Evolutionary conservation across 2,797 vertebrate species (phyloP).

Genomic region (Holocentrus rufus): DNA sequence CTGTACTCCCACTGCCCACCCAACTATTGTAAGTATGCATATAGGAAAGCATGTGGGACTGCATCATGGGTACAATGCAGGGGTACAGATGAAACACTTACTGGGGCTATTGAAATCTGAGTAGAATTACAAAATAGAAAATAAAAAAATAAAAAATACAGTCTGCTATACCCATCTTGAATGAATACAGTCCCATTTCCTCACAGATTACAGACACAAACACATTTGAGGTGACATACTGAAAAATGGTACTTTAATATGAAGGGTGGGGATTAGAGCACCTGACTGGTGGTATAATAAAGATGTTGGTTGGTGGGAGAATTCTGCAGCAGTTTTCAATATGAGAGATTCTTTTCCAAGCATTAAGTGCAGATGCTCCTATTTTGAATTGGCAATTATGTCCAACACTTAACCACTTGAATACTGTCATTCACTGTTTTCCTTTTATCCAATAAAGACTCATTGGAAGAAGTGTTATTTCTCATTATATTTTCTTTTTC

Average conservation of each 20-base stretch:
- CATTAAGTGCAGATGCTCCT: not conserved
- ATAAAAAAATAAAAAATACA: not conserved
- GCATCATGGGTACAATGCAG: not conserved
- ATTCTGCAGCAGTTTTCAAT: not conserved
- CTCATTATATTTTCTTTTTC: not conserved
- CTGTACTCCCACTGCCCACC: not conserved
- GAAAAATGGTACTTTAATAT: not conserved
- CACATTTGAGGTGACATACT: not conserved
- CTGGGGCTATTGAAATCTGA: not conserved
- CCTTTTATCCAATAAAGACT: conserved; percentile 53
- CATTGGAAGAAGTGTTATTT: conserved; percentile 2
- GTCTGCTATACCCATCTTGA: not conserved
- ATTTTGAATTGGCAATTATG: conserved; percentile 19
- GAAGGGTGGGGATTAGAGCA: not conserved
- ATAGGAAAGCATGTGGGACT: not conserved
- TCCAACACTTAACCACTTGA: not conserved
- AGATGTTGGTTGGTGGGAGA: not conserved
- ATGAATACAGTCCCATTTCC: not conserved
- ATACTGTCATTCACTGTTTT: conserved; percentile 9
- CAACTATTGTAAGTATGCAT: not conserved
- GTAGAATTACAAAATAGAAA: not conserved
- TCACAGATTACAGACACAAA: not conserved
- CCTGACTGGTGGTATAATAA: not conserved
- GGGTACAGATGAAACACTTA: not conserved
- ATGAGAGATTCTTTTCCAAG: not conserved